Base-by-base conservation (phyloP, 2,888 invertebrate genomes). In the Salpingus planirostris region DNA sequence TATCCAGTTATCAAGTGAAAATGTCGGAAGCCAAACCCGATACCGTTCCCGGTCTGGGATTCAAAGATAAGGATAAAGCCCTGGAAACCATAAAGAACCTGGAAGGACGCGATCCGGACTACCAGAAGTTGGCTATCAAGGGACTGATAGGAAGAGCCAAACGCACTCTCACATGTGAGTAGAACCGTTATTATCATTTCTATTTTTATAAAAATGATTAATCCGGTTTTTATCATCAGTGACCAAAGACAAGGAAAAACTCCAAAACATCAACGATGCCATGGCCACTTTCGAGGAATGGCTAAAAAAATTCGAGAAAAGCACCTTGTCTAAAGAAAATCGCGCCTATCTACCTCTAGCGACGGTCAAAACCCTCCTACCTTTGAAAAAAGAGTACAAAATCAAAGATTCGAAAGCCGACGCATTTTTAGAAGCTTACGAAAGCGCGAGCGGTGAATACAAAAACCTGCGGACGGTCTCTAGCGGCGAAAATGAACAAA, bases 41-140 rank as follows among this genome's bases (percentile, higher is more conserved):
- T 51, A 75, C 77, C 0, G 82, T 83, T 22, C 77, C 78, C 3
- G 82, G 81, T 0, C 68, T 84, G 13, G 81, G 85, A 12, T 86
- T 85, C 61, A 85, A 85, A 57, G 83, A 85, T 57, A 77, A 77
- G 55, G 76, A 72, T n/a, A 74, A 81, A 2, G 85, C 85, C 0
- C 64, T 74, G 42, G 74, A 73, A 29, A 82, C 84, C 0, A 62
- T 86, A 3, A 67, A 74, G 59, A 68, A 69, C 58, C 62, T 85
- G 40, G 72, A 80, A 44, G 85, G 80, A 1, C 65, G 85, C 7
- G 86, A 86, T 64, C 77, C 83, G 0, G 80, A 81, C 35, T 86
- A 85, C 60, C 84, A 85, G 64, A 76, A 73, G 53, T 61, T 85
- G 31, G 82, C 83, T 1, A 67, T 83, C 8, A 77, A 74, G 49